Percentiles rank a stretch among this genome's conserved stretches.
These are phyloP conservation scores for Vultur gryphus DNA, from an alignment of 2,797 vertebrate genomes.

Conservation along the genomic window DNA sequence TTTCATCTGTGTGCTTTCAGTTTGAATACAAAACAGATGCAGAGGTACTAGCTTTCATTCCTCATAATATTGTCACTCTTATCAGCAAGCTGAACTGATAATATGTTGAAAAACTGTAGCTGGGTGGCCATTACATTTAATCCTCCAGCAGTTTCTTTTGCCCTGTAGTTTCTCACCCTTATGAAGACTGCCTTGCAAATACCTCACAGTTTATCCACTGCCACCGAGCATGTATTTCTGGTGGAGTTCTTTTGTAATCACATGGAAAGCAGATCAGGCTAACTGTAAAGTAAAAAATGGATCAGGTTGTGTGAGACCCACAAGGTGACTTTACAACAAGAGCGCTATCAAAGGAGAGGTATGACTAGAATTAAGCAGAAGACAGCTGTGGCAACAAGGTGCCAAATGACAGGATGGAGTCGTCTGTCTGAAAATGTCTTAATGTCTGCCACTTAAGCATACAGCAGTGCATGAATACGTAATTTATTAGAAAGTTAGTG, in stretches of 20 bases:
- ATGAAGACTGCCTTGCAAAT: slow-evolving; percentile 4
- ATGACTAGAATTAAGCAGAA: slow-evolving; percentile 67
- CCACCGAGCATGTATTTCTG: not conserved
- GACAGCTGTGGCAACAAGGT: slow-evolving; percentile 17
- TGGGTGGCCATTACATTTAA: slow-evolving; percentile 21
- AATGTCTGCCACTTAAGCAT: slow-evolving; percentile 23
- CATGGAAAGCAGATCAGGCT: slow-evolving; percentile 39
- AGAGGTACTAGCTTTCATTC: slow-evolving; percentile 24
- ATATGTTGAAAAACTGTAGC: not conserved
- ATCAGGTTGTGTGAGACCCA: not conserved
- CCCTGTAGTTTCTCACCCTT: not conserved
- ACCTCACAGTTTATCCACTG: not conserved
- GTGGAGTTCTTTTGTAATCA: slow-evolving; percentile 27
- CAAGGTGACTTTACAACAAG: slow-evolving; percentile 70
- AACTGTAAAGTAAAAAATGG: slow-evolving; percentile 44
- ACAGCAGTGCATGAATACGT: not conserved
- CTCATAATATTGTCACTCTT: slow-evolving; percentile 23
- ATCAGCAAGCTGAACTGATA: slow-evolving; percentile 52
- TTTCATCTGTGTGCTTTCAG: not conserved
- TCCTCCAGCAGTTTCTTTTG: slow-evolving; percentile 1
- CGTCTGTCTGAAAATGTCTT: slow-evolving; percentile 24
- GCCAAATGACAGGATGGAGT: slow-evolving; percentile 31
- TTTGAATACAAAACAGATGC: slow-evolving; percentile 51
- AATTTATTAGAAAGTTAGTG: not conserved
- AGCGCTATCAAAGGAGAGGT: slow-evolving; percentile 36